These are phyloP conservation scores for Eciton burchellii DNA, from an alignment of 1,140 invertebrate genomes.

Conservation along the genomic window DNA sequence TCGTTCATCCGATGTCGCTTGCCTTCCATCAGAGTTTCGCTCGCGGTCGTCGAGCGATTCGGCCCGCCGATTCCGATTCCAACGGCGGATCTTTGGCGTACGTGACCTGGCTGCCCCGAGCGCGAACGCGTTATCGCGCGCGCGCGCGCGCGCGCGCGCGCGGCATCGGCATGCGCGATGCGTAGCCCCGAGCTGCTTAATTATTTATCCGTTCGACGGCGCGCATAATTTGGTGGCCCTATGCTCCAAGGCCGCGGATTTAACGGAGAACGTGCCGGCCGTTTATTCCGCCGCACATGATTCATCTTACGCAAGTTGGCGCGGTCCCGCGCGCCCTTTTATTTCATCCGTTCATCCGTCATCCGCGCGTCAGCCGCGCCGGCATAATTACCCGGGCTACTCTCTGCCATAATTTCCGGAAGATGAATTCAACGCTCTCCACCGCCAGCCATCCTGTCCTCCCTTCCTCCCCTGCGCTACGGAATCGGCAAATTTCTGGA, in stretches of 20 bases:
- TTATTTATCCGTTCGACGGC: conserved; percentile 80
- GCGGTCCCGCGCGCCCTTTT: conserved; percentile 8
- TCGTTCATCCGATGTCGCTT: conserved; percentile 42
- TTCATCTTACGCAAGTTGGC: conserved; percentile 48
- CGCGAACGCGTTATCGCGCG: neutral
- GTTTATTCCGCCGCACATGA: conserved; percentile 21
- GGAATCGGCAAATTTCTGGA: too few relatives aligned
- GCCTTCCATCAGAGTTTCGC: too few relatives aligned
- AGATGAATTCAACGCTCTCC: too few relatives aligned
- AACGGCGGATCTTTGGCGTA: conserved; percentile 60
- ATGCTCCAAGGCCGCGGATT: conserved; percentile 43
- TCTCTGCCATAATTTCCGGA: neutral
- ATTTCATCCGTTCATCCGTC: conserved; percentile 52
- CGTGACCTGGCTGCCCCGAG: conserved; percentile 66
- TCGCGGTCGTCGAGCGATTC: conserved; percentile 26
- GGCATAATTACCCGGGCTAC: conserved; percentile 34
- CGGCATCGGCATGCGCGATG: conserved; percentile 70
- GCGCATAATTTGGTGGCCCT: conserved; percentile 74
- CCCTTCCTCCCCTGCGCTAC: too few relatives aligned
- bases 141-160: neutral
- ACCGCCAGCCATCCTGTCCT: too few relatives aligned
- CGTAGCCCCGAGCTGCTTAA: conserved; percentile 77
- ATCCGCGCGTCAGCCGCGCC: conserved; percentile 12
- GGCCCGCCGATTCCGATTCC: conserved; percentile 69
- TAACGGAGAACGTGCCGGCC: conserved; percentile 11